Conservation (phyloP, 2,113 vertebrate genomes). For the Notiomystis cincta region DNA sequence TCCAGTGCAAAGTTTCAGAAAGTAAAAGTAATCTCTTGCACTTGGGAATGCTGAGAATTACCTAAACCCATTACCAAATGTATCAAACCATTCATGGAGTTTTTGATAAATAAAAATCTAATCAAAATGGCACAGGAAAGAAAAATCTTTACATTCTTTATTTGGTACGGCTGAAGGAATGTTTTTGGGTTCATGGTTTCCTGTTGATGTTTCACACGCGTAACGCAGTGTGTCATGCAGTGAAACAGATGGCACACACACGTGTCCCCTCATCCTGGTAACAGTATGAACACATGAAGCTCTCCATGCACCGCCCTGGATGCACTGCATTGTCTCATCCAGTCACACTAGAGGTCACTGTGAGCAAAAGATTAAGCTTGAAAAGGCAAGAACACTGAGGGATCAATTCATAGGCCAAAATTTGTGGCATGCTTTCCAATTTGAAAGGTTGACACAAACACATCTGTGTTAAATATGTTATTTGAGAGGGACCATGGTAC, state of each 20-base stretch:
- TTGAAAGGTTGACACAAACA: not conserved
- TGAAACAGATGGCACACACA: not conserved
- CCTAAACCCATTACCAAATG: not conserved
- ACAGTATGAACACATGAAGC: rapidly evolving
- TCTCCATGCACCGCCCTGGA: rapidly evolving
- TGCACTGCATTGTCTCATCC: not conserved
- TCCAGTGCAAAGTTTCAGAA: not conserved
- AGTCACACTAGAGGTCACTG: slow-evolving; percentile 49
- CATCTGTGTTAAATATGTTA: not conserved
- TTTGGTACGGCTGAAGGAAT: not conserved
- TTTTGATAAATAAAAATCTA: not conserved
- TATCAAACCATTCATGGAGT: not conserved
- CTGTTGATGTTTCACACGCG: not conserved
- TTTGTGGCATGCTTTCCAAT: not conserved
- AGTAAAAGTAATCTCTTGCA: not conserved
- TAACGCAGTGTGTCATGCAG: not conserved
- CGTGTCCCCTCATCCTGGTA: not conserved
- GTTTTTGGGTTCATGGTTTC: not conserved
- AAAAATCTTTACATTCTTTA: not conserved
- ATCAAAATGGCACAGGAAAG: not conserved
- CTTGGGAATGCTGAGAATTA: not conserved
- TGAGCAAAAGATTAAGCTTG: not conserved
- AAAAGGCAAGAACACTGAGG: not conserved
- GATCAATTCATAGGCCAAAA: rapidly evolving
- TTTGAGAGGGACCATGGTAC: not conserved